A percentile compares a stretch with the other conserved stretches of the same genome.
phyloP scores from a whole-genome alignment of 2,797 vertebrate genomes.

The Enteromius paludinosus region DNA sequence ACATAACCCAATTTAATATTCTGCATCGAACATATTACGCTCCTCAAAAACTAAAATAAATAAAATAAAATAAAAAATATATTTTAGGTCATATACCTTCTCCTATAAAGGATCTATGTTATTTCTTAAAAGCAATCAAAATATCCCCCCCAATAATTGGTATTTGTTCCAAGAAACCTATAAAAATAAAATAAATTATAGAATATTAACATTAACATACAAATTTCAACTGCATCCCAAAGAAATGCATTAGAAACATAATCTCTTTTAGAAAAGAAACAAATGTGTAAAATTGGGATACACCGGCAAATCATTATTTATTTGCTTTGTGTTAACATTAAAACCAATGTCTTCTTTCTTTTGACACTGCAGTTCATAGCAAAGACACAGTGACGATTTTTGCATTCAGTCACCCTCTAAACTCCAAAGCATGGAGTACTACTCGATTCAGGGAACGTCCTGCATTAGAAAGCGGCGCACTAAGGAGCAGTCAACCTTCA shows the following conservation, averaged over 20 bases:
- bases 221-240: neutral
- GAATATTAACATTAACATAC: neutral
- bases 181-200: neutral
- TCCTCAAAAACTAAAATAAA: neutral
- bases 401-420: slow-evolving; percentile 42
- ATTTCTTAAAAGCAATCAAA: neutral
- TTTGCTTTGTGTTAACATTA: slow-evolving; percentile 50
- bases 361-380: neutral
- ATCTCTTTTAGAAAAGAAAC: neutral
- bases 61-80: too few species aligned
- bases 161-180: neutral
- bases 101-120: too few species aligned
- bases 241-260: neutral
- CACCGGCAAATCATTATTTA: slow-evolving; percentile 17
- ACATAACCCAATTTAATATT: neutral
- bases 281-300: neutral
- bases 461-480: slow-evolving; percentile 41
- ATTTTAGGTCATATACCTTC: too few species aligned
- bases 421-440: slow-evolving; percentile 11
- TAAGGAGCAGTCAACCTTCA: slow-evolving; percentile 38
- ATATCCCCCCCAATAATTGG: neutral
- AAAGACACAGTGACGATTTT: slow-evolving; percentile 5
- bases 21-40: neutral
- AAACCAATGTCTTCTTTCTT: slow-evolving; percentile 32
- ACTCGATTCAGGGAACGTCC: slow-evolving; percentile 5